Percentiles rank a stretch among this genome's conserved stretches.
phyloP scores from a whole-genome alignment of 1,140 invertebrate species.

The Lepidurus packardi region DNA sequence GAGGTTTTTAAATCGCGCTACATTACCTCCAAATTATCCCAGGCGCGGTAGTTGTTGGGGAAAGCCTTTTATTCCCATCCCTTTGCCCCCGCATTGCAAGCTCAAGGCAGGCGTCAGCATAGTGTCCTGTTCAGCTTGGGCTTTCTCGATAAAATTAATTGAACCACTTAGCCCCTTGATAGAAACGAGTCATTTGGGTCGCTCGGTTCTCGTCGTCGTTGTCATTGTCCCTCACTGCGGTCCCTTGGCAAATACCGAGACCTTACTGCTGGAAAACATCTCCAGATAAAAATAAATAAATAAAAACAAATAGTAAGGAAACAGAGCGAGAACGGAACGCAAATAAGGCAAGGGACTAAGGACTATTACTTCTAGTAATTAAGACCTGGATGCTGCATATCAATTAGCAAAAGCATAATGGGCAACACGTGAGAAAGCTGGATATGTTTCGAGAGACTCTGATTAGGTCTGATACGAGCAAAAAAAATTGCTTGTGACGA shows the following conservation, averaged over 20 bases:
- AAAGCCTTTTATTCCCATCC: slow-evolving; percentile 16
- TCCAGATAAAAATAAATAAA: neutral
- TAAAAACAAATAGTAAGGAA: neutral
- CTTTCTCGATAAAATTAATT: slow-evolving; percentile 22
- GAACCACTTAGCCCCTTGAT: slow-evolving; percentile 21
- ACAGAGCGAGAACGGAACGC: neutral
- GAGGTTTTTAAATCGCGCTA: slow-evolving; percentile 18
- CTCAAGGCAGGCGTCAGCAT: slow-evolving; percentile 9
- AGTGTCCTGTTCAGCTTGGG: slow-evolving; percentile 14
- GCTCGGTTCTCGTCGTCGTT: neutral
- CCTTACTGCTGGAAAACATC: neutral
- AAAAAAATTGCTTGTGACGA: neutral
- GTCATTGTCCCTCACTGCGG: neutral
- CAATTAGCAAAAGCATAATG: neutral
- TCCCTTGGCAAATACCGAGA: neutral
- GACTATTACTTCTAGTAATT: neutral
- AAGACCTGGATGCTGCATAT: neutral
- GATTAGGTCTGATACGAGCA: neutral
- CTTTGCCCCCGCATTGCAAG: neutral
- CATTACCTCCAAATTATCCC: slow-evolving; percentile 21
- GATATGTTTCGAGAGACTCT: neutral
- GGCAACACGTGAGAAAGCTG: neutral
- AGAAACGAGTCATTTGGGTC: slow-evolving; percentile 21
- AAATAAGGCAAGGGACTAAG: slow-evolving; percentile 8
- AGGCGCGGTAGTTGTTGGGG: neutral